These are phyloP conservation scores for Momotus momota DNA, from an alignment of 2,797 vertebrate species.

Conservation along the genomic window DNA sequence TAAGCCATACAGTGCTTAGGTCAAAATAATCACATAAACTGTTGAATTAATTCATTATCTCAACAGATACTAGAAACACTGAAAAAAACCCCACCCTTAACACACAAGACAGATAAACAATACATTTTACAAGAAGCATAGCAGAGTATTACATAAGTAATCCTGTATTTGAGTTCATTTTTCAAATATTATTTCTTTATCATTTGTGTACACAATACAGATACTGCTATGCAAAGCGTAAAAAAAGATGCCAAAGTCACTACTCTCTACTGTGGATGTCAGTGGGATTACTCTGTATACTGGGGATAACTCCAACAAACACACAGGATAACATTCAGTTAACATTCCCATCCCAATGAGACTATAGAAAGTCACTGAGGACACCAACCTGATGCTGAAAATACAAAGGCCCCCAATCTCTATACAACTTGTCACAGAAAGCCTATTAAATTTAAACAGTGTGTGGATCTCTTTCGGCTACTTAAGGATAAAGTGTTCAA, in stretches of 20 bases:
- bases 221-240: fast-evolving
- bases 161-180: background rate
- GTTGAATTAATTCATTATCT: background rate
- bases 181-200: background rate
- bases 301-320: background rate
- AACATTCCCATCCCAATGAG: background rate
- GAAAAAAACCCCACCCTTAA: background rate
- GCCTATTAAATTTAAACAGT: background rate
- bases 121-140: background rate
- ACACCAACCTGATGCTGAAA: background rate
- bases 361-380: background rate
- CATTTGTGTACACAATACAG: background rate
- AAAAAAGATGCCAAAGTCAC: background rate
- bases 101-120: fast-evolving
- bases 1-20: background rate
- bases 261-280: background rate
- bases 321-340: background rate
- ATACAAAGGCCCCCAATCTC: background rate
- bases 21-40: background rate
- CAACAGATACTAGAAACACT: background rate
- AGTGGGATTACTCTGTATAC: background rate
- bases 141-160: background rate
- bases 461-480: background rate
- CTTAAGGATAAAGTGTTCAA: background rate
- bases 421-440: background rate